A percentile compares a stretch with the other conserved stretches of the same genome.
These are phyloP conservation scores for Idaea dimidiata DNA, from an alignment of 2,888 invertebrate genomes.

Conservation along the genomic window DNA sequence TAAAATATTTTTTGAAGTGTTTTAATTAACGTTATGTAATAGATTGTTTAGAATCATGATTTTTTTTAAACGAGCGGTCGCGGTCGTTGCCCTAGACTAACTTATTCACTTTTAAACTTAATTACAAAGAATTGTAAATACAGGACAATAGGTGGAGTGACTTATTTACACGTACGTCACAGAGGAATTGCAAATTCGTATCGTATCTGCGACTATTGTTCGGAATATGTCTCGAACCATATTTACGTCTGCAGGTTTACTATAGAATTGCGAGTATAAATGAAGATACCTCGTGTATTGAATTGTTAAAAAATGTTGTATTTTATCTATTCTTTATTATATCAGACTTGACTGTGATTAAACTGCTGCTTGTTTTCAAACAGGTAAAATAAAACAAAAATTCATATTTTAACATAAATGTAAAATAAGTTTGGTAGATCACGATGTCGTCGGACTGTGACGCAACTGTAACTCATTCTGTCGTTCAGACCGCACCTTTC, in stretches of 20 bases:
- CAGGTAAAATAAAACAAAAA: neutral
- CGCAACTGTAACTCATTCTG: constrained; percentile 2
- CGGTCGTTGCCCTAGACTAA: constrained; percentile 50
- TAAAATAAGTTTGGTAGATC: neutral
- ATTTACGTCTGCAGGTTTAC: constrained; percentile 55
- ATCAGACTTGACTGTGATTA: constrained; percentile 15
- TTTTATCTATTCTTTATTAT: constrained; percentile 24
- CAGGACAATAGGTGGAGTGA: constrained; percentile 56
- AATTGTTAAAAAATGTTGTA: constrained; percentile 49
- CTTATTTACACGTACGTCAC: constrained; percentile 59
- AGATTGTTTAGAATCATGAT: constrained; percentile 28
- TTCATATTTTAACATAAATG: constrained; percentile 8
- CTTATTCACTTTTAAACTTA: constrained; percentile 39
- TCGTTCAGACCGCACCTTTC: too few species aligned
- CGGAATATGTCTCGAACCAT: constrained; percentile 75
- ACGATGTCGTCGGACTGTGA: too few species aligned
- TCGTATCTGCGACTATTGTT: constrained; percentile 74
- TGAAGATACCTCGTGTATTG: constrained; percentile 60
- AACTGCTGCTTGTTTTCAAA: constrained; percentile 6
- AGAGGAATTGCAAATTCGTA: constrained; percentile 70
- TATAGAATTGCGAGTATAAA: constrained; percentile 66
- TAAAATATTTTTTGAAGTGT: constrained; percentile 10
- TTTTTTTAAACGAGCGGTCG: constrained; percentile 26
- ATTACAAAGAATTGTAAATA: constrained; percentile 47
- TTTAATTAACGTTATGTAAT: constrained; percentile 31